Evolutionary conservation across 2,888 invertebrate species (phyloP).

Genomic region (Drosophila barbarae): DNA sequence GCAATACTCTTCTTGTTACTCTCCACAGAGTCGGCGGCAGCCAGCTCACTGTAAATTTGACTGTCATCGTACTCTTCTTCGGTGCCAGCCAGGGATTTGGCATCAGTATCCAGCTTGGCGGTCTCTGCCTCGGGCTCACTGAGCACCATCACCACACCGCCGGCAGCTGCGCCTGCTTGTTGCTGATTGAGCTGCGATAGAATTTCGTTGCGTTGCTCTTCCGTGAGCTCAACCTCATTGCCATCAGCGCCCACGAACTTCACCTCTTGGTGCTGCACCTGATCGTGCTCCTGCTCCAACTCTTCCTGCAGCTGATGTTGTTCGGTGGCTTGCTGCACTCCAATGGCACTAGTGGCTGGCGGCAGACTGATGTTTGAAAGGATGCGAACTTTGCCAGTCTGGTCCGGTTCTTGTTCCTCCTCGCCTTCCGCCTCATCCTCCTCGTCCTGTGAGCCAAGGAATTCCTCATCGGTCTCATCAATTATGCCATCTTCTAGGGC

Average conservation of each 20-base stretch:
- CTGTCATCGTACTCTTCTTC: slow-evolving; percentile 73
- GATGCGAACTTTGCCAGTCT: slow-evolving; percentile 81
- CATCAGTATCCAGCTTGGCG: slow-evolving; percentile 54
- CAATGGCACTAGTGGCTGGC: slow-evolving; percentile 65
- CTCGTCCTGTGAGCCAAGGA: slow-evolving; percentile 70
- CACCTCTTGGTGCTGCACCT: slow-evolving; percentile 74
- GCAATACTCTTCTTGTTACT: slow-evolving; percentile 53
- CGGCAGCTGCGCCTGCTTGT: slow-evolving; percentile 76
- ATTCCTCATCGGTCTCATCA: slow-evolving; percentile 81
- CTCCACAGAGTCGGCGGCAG: slow-evolving; percentile 49
- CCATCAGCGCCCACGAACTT: slow-evolving; percentile 81
- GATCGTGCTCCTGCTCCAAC: slow-evolving; percentile 58
- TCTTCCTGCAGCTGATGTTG: slow-evolving; percentile 61
- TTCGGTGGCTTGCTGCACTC: slow-evolving; percentile 80
- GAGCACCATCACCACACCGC: slow-evolving; percentile 79
- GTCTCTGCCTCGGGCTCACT: slow-evolving; percentile 69
- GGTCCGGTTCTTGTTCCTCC: slow-evolving; percentile 62
- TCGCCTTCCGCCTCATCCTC: slow-evolving; percentile 59
- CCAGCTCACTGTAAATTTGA: slow-evolving; percentile 73
- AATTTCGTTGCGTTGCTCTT: slow-evolving; percentile 79
- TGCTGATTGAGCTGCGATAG: slow-evolving; percentile 78
- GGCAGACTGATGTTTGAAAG: slow-evolving; percentile 79
- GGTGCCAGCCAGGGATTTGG: slow-evolving; percentile 58
- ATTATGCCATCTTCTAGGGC: slow-evolving; percentile 85
- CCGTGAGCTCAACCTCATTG: slow-evolving; percentile 79